phyloP scores from a whole-genome alignment of 2,797 vertebrate genomes.

The Rhodeus uyekii region DNA sequence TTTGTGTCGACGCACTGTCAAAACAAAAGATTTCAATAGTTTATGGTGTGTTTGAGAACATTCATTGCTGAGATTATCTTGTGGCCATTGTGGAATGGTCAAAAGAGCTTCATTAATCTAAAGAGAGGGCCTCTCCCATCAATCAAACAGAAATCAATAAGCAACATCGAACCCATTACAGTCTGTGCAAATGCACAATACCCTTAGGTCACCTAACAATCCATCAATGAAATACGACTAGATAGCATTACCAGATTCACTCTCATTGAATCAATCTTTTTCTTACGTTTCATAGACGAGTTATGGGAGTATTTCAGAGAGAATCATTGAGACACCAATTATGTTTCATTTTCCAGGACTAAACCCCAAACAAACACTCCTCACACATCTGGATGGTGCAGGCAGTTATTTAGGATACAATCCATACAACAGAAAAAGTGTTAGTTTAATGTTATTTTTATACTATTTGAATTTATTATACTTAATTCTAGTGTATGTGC shows the following conservation, averaged over 20 bases:
- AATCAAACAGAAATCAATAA: conserved; percentile 39
- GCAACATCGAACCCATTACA: conserved; percentile 30
- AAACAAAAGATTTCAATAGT: conserved; percentile 18
- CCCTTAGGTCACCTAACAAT: conserved; percentile 16
- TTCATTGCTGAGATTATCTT: conserved; percentile 5
- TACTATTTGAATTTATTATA: not conserved
- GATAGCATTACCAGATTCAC: not conserved
- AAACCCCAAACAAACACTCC: not conserved
- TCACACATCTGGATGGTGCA: not conserved
- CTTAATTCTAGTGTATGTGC: not conserved
- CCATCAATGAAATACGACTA: conserved; percentile 10
- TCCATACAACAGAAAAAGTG: not conserved
- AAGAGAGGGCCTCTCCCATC: not conserved
- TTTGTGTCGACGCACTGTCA: conserved; percentile 25
- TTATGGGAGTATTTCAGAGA: not conserved
- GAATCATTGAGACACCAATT: not conserved
- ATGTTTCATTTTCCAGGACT: not conserved
- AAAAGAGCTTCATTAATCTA: conserved; percentile 14
- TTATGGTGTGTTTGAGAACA: not conserved
- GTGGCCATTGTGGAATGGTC: not conserved
- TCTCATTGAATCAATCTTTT: not conserved
- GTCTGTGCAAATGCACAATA: conserved; percentile 23
- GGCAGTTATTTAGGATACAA: not conserved
- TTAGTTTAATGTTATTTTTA: too few species aligned
- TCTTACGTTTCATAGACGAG: not conserved